Percentiles rank a stretch among this genome's conserved stretches.
These are phyloP conservation scores for Nixonia krombeini DNA, from an alignment of 1,140 invertebrate species.

Conservation along the genomic window DNA sequence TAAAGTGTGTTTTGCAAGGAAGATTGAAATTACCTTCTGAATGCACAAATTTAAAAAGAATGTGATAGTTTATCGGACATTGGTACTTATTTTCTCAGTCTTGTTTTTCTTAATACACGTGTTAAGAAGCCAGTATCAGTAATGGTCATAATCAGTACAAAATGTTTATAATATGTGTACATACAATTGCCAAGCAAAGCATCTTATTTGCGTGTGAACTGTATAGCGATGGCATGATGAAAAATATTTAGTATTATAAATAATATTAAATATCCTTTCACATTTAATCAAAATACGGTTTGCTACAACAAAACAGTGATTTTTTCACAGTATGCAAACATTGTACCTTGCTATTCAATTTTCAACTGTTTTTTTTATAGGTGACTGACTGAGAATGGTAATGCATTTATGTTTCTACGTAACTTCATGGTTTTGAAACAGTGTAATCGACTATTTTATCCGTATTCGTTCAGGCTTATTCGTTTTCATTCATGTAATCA, in stretches of 20 bases:
- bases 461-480: too few species aligned
- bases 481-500: too few species aligned
- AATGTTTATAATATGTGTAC: slow-evolving; percentile 65
- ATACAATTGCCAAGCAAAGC: slow-evolving; percentile 64
- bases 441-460: too few species aligned
- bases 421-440: too few species aligned
- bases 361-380: neutral
- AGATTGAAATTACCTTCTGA: neutral
- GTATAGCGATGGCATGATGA: slow-evolving; percentile 59
- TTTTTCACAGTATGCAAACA: slow-evolving; percentile 20
- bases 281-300: slow-evolving; percentile 58
- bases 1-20: slow-evolving; percentile 33
- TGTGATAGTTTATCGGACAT: too few species aligned
- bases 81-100: too few species aligned
- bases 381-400: too few species aligned
- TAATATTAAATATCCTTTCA: slow-evolving; percentile 63
- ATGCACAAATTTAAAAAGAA: too few species aligned
- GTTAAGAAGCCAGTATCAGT: too few species aligned
- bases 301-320: slow-evolving; percentile 32
- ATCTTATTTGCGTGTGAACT: slow-evolving; percentile 68
- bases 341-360: slow-evolving; percentile 1
- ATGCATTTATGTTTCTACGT: slow-evolving; percentile 8
- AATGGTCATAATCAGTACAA: slow-evolving; percentile 11
- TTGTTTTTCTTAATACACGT: too few species aligned
- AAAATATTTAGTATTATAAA: slow-evolving; percentile 59